A percentile compares a stretch with the other conserved stretches of the same genome.
phyloP scores from a whole-genome alignment of 1,140 invertebrate species.

The Parasteatoda tepidariorum region DNA sequence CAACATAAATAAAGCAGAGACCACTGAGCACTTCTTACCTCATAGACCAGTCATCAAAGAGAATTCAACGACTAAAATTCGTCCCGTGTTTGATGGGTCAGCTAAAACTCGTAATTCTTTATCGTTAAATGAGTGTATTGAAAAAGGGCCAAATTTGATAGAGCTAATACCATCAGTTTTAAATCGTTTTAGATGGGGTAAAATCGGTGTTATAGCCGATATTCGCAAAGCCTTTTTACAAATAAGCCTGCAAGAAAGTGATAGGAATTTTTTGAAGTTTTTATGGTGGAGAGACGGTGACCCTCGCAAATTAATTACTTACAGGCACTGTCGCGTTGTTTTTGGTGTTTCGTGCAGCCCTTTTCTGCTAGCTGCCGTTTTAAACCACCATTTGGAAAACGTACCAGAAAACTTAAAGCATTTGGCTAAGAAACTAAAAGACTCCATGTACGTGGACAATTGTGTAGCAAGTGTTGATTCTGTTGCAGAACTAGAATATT shows the following conservation, averaged over 20 bases:
- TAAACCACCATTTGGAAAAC: neutral
- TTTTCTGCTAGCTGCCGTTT: neutral
- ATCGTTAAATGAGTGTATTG: neutral
- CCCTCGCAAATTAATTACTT: neutral
- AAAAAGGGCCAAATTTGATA: neutral
- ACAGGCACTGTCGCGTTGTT: neutral
- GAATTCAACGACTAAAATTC: neutral
- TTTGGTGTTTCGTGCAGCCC: neutral
- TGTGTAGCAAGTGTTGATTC: slow-evolving; percentile 1
- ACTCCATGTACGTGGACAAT: slow-evolving; percentile 12
- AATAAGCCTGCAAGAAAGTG: neutral
- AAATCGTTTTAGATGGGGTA: neutral
- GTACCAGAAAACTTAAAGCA: neutral
- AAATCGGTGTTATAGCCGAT: neutral
- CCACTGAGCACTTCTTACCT: neutral
- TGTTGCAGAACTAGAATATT: neutral
- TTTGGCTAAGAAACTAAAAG: neutral
- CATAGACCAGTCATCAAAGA: neutral
- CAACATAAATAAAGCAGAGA: neutral
- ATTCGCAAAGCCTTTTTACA: neutral
- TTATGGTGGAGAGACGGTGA: neutral
- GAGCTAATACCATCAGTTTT: neutral
- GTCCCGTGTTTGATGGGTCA: neutral
- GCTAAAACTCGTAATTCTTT: neutral
- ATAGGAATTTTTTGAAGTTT: neutral